phyloP scores from a whole-genome alignment of 2,888 invertebrate genomes.

The Uloborus plumipes region DNA sequence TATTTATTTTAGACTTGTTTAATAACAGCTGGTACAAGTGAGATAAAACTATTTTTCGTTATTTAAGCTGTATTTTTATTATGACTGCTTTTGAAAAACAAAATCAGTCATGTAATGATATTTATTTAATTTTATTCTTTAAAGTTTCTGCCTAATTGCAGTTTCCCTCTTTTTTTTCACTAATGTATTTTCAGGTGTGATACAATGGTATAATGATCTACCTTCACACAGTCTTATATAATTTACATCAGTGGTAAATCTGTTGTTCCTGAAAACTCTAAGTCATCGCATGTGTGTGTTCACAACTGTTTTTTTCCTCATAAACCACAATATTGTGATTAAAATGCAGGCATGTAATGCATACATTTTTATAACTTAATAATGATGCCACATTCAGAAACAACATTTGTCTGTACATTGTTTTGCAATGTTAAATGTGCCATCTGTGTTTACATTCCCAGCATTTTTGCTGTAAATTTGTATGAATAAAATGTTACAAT shows the following conservation, averaged over 20 bases:
- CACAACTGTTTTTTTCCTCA: conserved; percentile 11
- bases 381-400: conserved; percentile 32
- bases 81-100: too few species aligned
- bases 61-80: too few species aligned
- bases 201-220: too few species aligned
- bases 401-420: conserved; percentile 35
- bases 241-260: conserved; percentile 36
- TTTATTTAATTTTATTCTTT: too few species aligned
- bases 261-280: conserved; percentile 59
- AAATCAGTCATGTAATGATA: too few species aligned
- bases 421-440: conserved; percentile 49
- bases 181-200: too few species aligned
- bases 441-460: conserved; percentile 44
- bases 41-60: too few species aligned
- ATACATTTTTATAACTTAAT: conserved; percentile 26
- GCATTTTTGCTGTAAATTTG: conserved; percentile 45
- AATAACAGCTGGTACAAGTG: too few species aligned
- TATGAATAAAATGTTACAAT: conserved; percentile 49
- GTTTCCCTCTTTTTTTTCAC: too few species aligned
- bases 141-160: too few species aligned
- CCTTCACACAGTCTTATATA: not conserved
- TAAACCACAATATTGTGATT: conserved; percentile 34
- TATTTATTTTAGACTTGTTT: too few species aligned
- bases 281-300: conserved; percentile 38
- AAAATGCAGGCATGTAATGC: conserved; percentile 41